phyloP scores from a whole-genome alignment of 2,797 vertebrate species.

The Pogonophryne albipinna region DNA sequence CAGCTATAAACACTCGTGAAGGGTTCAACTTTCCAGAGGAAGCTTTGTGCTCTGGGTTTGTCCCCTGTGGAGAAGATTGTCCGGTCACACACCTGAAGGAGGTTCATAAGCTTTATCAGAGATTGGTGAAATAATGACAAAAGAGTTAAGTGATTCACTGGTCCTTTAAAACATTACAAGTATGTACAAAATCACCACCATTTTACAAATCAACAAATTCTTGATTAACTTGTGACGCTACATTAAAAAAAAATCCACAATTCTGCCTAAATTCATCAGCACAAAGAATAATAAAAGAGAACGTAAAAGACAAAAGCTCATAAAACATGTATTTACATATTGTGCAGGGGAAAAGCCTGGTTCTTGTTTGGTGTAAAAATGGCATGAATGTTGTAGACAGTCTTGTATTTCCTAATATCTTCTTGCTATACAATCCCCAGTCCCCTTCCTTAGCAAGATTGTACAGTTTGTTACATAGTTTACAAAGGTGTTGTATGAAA shows the following conservation, averaged over 20 bases:
- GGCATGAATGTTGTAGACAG: constrained; percentile 60
- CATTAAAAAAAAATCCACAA: constrained; percentile 35
- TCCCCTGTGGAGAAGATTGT: constrained; percentile 22
- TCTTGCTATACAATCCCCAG: constrained; percentile 71
- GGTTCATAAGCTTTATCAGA: constrained; percentile 20
- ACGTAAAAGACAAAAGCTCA: constrained; percentile 45
- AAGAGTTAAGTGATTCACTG: constrained; percentile 35
- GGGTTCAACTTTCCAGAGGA: not conserved
- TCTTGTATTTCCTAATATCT: constrained; percentile 69
- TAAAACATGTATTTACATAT: constrained; percentile 68
- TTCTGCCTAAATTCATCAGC: constrained; percentile 28
- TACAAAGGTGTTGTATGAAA: constrained; percentile 73
- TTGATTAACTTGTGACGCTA: constrained; percentile 39
- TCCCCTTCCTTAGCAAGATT: constrained; percentile 74
- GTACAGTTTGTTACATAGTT: constrained; percentile 75
- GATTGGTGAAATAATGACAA: constrained; percentile 31
- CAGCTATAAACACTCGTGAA: constrained; percentile 23
- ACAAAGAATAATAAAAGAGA: constrained; percentile 41
- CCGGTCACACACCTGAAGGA: constrained; percentile 33
- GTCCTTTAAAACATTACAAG: constrained; percentile 64
- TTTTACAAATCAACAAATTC: constrained; percentile 62
- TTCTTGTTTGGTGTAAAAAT: constrained; percentile 66
- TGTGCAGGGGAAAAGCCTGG: constrained; percentile 51
- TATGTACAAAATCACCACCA: constrained; percentile 74
- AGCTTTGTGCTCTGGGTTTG: constrained; percentile 54